Base-by-base conservation (phyloP, 2,888 invertebrate genomes). In the Athalia rosae region DNA sequence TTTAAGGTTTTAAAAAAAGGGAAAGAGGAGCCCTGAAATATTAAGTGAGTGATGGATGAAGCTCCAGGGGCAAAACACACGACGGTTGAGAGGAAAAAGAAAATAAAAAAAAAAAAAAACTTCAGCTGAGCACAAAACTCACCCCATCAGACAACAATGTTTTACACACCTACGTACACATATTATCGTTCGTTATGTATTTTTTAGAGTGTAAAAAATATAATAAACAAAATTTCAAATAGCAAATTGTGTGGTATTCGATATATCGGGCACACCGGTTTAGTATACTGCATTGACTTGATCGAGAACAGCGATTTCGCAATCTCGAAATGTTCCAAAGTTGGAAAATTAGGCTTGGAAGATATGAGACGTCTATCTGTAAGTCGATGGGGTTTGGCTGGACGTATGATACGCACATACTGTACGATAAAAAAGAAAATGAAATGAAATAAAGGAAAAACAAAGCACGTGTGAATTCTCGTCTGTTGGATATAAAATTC, bases 21-120 rank as follows among this genome's bases (percentile, higher is more conserved):
- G 74, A 11, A 28, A 47, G 13, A 71, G 58, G 28, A 5, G 59
- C 15, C 86, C 86, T 88, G 86, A 88, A 88, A 88, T 88, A 88
- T 88, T 88, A 87, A 88, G 88, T 88, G 88, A 87, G 88, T 88
- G 88, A 88, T 88, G 88, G 88, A 88, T 88, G 88, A 86, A 87
- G 80, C 86, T 88, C 86, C 85, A 82, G 83, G 83, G 86, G 85
- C 82, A 28, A 28, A 28, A 28, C 28, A 28, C 81, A 78, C 56
- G 13, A 13, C 13, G 43, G 58, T n/a, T 28, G 45, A 28, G 8
- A 41, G 28, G 8, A 6, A 7, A 41, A n/a, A n/a, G n/a, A n/a
- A n/a, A 15, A 15, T 15, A 15, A 15, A 15, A 15, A 15, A 15
- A 15, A 1, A 15, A 61, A 61, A 61, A 61, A 61, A 15, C 64